These are phyloP conservation scores for Reinhardtius hippoglossoides DNA, from an alignment of 2,113 vertebrate genomes.

Conservation along the genomic window DNA sequence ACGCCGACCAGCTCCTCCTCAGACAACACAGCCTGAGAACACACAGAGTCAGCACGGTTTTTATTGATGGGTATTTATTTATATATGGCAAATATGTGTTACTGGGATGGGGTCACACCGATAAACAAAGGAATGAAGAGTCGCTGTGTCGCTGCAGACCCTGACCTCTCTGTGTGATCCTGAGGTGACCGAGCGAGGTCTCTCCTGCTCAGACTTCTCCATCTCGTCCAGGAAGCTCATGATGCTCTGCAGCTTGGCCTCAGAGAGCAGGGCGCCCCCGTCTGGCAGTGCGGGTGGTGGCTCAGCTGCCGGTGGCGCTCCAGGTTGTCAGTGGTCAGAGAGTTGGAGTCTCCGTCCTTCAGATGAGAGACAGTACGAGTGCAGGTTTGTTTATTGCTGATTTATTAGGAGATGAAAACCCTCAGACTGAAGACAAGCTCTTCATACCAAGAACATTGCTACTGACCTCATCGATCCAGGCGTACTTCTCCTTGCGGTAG, in stretches of 20 bases:
- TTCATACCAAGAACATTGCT: not conserved
- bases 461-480: slow-evolving; percentile 88
- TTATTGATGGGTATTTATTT: no score
- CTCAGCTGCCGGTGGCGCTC: slow-evolving; percentile 90
- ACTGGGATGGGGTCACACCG: no score
- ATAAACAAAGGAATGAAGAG: no score
- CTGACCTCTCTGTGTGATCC: slow-evolving; percentile 85
- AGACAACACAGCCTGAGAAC: slow-evolving; percentile 78
- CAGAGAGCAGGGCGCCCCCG: slow-evolving; percentile 88
- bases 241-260: slow-evolving; percentile 95
- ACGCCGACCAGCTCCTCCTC: slow-evolving; percentile 86
- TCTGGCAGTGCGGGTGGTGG: slow-evolving; percentile 74
- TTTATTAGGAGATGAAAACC: not conserved
- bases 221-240: slow-evolving; percentile 96
- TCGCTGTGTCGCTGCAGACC: no score
- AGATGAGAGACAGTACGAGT: not conserved
- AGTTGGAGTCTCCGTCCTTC: slow-evolving; percentile 86
- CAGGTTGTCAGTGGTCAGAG: slow-evolving; percentile 92
- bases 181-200: slow-evolving; percentile 85
- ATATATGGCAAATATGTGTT: no score
- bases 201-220: slow-evolving; percentile 91
- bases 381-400: not conserved
- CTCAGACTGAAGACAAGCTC: not conserved
- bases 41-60: not conserved
- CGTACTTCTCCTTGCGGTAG: slow-evolving; percentile 84